Evolutionary conservation across 2,113 vertebrate species (phyloP).

Genomic region (Petroica traversi): DNA sequence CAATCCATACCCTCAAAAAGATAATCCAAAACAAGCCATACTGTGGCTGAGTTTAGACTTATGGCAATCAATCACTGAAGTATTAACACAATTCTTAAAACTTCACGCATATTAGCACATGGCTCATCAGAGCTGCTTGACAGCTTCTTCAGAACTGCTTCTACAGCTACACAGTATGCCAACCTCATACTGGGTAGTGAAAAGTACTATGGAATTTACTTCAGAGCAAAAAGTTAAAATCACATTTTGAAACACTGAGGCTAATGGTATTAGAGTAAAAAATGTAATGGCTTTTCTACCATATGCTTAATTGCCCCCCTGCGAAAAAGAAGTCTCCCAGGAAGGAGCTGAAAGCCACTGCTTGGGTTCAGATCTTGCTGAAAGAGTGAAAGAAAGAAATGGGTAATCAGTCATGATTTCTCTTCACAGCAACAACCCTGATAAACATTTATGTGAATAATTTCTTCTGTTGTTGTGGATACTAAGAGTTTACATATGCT

Average conservation of each 20-base stretch:
- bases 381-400: background rate
- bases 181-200: background rate
- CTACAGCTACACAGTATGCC: background rate
- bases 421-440: background rate
- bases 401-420: background rate
- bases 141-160: background rate
- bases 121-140: background rate
- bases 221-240: background rate
- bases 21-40: background rate
- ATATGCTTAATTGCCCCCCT: background rate
- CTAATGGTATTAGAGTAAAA: background rate
- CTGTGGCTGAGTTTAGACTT: background rate
- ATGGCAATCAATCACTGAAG: background rate
- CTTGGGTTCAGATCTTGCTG: background rate
- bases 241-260: background rate
- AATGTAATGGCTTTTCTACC: background rate
- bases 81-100: slow-evolving; percentile 7
- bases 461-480: background rate
- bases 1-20: background rate
- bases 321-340: background rate
- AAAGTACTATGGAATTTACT: background rate
- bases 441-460: background rate
- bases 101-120: background rate
- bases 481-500: background rate
- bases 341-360: background rate